These are phyloP conservation scores for Micoletzkya japonica DNA, from an alignment of 2,888 invertebrate genomes.

Conservation along the genomic window DNA sequence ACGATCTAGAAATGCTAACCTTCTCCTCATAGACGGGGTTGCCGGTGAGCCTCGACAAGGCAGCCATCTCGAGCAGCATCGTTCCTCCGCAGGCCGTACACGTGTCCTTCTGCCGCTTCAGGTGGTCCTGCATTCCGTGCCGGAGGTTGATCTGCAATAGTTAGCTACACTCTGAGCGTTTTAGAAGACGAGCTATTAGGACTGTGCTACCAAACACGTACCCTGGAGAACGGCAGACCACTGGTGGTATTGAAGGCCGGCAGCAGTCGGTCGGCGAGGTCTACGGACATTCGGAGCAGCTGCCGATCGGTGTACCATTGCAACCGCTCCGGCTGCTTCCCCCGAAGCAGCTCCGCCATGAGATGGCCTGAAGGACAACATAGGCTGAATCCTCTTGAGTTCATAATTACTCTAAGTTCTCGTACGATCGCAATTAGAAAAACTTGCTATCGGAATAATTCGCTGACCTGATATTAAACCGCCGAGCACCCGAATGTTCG, in stretches of 20 bases:
- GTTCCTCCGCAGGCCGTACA: constrained; percentile 98
- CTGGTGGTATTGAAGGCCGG: constrained; percentile 98
- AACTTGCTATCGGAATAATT: not conserved
- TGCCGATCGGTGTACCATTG: constrained; percentile 69
- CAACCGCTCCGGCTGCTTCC: constrained; percentile 70
- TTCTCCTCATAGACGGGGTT: constrained; percentile 89
- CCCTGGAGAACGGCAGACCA: constrained; percentile 93
- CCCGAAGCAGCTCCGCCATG: constrained; percentile 80
- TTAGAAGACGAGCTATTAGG: no score
- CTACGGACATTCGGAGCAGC: constrained; percentile 83
- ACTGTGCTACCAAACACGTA: constrained; percentile 68
- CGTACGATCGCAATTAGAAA: not conserved
- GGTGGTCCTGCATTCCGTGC: constrained; percentile 57
- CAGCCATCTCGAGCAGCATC: constrained; percentile 95
- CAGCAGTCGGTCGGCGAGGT: constrained; percentile 85
- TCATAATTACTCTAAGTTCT: not conserved
- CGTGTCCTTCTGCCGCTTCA: constrained; percentile 53
- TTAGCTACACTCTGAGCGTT: no score
- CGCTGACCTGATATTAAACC: constrained; percentile 67
- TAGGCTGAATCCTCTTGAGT: not conserved
- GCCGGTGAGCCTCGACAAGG: constrained; percentile 77
- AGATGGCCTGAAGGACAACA: constrained; percentile 75
- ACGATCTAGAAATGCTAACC: constrained; percentile 1
- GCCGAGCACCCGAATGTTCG: constrained; percentile 96
- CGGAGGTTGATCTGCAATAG: constrained; percentile 59